These are phyloP conservation scores for Serilophus lunatus DNA, from an alignment of 2,113 vertebrate species.

Conservation along the genomic window DNA sequence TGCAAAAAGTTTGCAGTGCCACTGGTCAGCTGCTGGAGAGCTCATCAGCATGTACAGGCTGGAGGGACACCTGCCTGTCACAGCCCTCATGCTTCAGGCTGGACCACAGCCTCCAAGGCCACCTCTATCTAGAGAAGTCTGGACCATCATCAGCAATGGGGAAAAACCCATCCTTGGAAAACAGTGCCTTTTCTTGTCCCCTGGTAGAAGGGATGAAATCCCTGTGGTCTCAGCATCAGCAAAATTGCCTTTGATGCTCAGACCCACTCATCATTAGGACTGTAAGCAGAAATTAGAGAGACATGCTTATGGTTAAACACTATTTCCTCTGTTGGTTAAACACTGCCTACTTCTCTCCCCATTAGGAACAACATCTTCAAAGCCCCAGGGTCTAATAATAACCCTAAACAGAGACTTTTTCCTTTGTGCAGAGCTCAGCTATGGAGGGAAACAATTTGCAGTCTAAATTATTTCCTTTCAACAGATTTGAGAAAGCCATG, in stretches of 20 bases:
- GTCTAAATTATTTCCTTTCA: background rate
- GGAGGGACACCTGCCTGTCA: background rate
- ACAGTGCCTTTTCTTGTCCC: background rate
- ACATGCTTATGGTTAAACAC: slow-evolving; percentile 29
- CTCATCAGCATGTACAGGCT: background rate
- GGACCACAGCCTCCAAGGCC: background rate
- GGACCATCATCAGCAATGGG: background rate
- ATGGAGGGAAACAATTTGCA: background rate
- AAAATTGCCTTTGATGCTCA: slow-evolving; percentile 20
- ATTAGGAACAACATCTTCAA: background rate
- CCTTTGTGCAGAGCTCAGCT: background rate
- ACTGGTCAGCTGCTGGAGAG: background rate
- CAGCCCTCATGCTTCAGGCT: background rate
- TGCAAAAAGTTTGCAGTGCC: background rate
- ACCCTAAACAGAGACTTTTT: background rate
- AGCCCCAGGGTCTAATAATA: background rate
- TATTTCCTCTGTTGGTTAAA: slow-evolving; percentile 42
- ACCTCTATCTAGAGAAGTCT: background rate
- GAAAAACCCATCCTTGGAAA: background rate
- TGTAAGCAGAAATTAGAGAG: slow-evolving; percentile 19
- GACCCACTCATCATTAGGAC: background rate
- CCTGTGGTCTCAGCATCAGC: background rate
- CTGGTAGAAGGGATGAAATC: background rate
- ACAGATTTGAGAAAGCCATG: background rate
- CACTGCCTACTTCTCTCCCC: background rate